A percentile compares a stretch with the other conserved stretches of the same genome.
These are phyloP conservation scores for Amphimedon queenslandica DNA, from an alignment of 37 sponge, comb jelly and placozoan species.

Conservation along the genomic window DNA sequence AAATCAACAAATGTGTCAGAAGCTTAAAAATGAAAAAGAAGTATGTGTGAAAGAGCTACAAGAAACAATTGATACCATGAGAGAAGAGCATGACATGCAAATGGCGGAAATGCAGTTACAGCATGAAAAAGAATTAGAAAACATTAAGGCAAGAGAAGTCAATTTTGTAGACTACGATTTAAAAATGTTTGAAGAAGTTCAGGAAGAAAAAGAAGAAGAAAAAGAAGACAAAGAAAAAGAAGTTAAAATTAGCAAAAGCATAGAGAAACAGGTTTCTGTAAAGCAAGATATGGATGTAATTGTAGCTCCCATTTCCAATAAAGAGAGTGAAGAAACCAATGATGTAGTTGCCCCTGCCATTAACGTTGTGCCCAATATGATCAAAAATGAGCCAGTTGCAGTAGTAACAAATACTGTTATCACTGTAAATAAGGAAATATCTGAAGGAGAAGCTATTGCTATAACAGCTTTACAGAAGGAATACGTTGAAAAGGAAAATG, in stretches of 20 bases:
- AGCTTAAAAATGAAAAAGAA: neutral
- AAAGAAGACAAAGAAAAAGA: neutral
- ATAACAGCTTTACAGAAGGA: conserved; percentile 3
- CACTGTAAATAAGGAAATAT: no score
- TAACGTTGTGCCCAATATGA: no score
- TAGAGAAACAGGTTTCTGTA: no score
- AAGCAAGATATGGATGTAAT: no score
- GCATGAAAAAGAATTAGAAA: conserved; percentile 60
- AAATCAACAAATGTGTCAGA: neutral
- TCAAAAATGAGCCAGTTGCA: no score
- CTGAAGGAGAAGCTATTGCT: no score
- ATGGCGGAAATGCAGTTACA: conserved; percentile 30
- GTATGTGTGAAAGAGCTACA: conserved; percentile 1
- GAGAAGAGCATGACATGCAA: conserved; percentile 37
- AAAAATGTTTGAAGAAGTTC: conserved; percentile 15
- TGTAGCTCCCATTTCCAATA: no score
- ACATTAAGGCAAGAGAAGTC: conserved; percentile 37
- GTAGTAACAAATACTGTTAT: no score
- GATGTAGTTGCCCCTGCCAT: no score
- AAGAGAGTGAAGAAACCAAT: no score
- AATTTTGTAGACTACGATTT: no score
- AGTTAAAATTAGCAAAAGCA: no score
- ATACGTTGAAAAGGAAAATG: conserved; percentile 7
- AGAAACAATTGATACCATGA: neutral
- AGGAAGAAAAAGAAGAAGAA: neutral